Evolutionary conservation across 2,113 vertebrate species (phyloP), one percentile per base, ranked within the genome.

Genomic region (Propithecus coquereli): DNA sequence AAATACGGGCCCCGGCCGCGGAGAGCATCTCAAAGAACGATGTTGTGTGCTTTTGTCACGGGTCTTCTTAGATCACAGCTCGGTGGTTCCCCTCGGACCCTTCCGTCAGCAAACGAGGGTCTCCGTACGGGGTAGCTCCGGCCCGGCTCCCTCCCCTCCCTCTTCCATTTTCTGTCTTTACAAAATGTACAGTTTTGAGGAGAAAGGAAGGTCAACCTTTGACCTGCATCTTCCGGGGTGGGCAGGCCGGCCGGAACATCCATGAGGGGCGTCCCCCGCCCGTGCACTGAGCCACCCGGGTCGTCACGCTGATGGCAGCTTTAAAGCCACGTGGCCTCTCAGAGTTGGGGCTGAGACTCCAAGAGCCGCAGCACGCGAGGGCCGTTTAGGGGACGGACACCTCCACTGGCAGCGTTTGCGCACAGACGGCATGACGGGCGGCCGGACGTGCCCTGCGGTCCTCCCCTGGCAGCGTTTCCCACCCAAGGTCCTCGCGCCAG

Each of bases 211-310:
- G 23, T 2, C 20, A 0, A n/a, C 17, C 25, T 52, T 34, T 40
- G 70, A 17, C 40, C 2, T 3, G 8, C 2, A 0, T 14, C 34
- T 70, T n/a, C 32, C 6, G 5, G 23, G 16, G 32, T 4, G 1
- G 0, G 32, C 52, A 9, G 16, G 4, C 3, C 1, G 7, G 32
- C 70, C 27, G 10, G 16, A 80, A 66, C 37, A 10, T 12, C 14
- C 1, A 0, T 0, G 1, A 73, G 20, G 25, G 45, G 3, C 0
- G 0, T 7, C 43, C 50, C n/a, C 14, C 0, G 5, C 61, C 32
- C 37, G 13, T 3, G 0, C 22, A 2, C 2, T 2, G 40, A 2
- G 1, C 52, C 22, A 0, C 0, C 4, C 0, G 0, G 10, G 34
- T n/a, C 23, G 34, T 32, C 10, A 0, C 5, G 3, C 17, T 34